These are phyloP conservation scores for Centroberyx gerrardi DNA, from an alignment of 2,797 vertebrate species.

Conservation along the genomic window DNA sequence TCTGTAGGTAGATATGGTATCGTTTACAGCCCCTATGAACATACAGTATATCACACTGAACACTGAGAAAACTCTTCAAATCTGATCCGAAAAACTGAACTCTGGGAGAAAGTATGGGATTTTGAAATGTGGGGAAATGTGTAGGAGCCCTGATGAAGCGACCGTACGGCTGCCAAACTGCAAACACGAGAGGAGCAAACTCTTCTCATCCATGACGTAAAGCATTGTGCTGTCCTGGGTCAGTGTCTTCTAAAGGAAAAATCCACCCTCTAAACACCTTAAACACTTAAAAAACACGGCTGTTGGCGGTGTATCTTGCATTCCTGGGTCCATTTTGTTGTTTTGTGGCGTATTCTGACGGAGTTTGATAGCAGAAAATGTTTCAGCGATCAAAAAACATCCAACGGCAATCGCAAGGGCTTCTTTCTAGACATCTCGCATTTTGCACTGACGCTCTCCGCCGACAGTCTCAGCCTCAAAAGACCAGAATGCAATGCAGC, in stretches of 20 bases:
- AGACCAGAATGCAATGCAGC: too few relatives aligned
- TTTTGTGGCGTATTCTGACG: too few relatives aligned
- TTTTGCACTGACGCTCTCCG: too few relatives aligned
- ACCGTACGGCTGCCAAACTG: neutral
- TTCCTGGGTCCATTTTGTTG: neutral
- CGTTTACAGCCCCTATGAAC: too few relatives aligned
- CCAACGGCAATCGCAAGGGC: neutral
- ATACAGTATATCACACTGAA: too few relatives aligned
- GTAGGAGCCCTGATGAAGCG: conserved; percentile 12
- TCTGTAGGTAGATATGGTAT: too few relatives aligned
- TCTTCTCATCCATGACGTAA: neutral
- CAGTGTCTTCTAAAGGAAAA: conserved; percentile 37
- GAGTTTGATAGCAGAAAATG: too few relatives aligned
- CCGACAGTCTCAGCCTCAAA: too few relatives aligned
- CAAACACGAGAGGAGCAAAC: conserved; percentile 16
- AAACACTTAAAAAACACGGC: neutral
- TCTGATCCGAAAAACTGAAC: too few relatives aligned
- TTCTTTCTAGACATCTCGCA: neutral
- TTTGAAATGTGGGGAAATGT: too few relatives aligned
- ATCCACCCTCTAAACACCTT: conserved; percentile 38
- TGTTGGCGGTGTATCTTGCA: conserved; percentile 6
- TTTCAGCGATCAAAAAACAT: neutral
- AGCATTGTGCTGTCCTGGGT: neutral
- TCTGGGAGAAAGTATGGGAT: too few relatives aligned
- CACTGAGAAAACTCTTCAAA: too few relatives aligned